Percentiles rank a stretch among this genome's conserved stretches.
These are phyloP conservation scores for Myotis findleyi DNA, from an alignment of 2,797 vertebrate genomes.

Conservation along the genomic window DNA sequence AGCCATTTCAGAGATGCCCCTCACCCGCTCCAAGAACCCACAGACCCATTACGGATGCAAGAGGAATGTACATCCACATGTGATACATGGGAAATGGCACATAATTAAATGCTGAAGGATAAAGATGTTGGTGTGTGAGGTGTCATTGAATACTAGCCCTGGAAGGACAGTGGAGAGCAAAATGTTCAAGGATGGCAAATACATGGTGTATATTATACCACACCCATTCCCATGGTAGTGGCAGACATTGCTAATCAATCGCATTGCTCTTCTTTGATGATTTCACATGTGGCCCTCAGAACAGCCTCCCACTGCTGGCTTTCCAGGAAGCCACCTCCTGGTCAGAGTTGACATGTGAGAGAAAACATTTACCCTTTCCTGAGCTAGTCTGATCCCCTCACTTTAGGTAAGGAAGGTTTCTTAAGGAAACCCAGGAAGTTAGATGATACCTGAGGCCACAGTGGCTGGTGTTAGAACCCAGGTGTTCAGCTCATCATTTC, in stretches of 20 bases:
- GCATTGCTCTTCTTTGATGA: not conserved
- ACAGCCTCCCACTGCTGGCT: not conserved
- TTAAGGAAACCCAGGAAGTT: not conserved
- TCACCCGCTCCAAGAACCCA: fast-evolving
- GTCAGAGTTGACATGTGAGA: not conserved
- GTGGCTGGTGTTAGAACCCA: not conserved
- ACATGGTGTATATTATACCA: not conserved
- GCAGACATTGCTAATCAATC: not conserved
- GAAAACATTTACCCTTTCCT: not conserved
- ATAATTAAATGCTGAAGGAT: not conserved
- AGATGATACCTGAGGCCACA: not conserved
- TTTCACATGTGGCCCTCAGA: not conserved
- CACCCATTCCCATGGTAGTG: not conserved
- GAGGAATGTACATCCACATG: not conserved
- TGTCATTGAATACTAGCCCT: not conserved
- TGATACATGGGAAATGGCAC: not conserved
- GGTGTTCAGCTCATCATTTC: not conserved
- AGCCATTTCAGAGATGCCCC: not conserved
- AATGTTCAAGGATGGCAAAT: not conserved
- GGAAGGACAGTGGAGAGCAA: not conserved
- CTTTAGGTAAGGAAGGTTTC: not conserved
- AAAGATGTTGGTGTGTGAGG: not conserved
- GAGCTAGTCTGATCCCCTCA: not conserved
- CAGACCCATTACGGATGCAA: not conserved
- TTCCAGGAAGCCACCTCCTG: not conserved